These are phyloP conservation scores for Chalcis sispes DNA, from an alignment of 2,888 invertebrate species.

Conservation along the genomic window DNA sequence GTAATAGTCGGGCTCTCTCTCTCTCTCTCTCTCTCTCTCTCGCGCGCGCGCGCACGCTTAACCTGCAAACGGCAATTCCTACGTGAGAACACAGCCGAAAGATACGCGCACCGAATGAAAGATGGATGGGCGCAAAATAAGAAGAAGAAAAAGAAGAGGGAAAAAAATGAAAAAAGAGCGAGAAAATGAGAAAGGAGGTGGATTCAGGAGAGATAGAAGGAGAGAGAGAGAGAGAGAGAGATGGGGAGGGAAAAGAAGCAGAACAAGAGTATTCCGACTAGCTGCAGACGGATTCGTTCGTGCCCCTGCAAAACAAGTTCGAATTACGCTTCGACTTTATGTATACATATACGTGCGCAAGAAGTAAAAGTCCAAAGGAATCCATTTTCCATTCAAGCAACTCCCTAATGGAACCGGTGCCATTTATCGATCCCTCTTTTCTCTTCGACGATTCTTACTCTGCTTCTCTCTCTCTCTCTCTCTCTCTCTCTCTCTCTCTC, in stretches of 20 bases:
- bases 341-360: not conserved
- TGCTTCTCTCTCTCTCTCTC: not conserved
- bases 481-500: not conserved
- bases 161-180: not conserved
- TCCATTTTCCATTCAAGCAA: constrained; percentile 50
- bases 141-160: no score
- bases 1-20: constrained; percentile 24
- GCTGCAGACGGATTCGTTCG: constrained; percentile 58
- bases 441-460: not conserved
- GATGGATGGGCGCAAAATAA: not conserved
- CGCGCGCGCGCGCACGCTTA: no score
- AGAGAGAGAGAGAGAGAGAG: constrained; percentile 5
- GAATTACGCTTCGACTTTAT: constrained; percentile 57
- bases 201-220: not conserved
- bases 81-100: not conserved
- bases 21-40: no score
- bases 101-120: not conserved
- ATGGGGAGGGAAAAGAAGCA: not conserved
- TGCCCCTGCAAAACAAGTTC: constrained; percentile 65
- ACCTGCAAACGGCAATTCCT: not conserved
- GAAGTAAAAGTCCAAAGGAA: constrained; percentile 23
- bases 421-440: constrained; percentile 26
- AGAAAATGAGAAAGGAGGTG: constrained; percentile 2
- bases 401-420: constrained; percentile 37
- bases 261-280: not conserved